Evolutionary conservation across 1,140 invertebrate genomes (phyloP), one percentile per base, ranked within the genome.

Genomic region (Dolichoris vasculosae): DNA sequence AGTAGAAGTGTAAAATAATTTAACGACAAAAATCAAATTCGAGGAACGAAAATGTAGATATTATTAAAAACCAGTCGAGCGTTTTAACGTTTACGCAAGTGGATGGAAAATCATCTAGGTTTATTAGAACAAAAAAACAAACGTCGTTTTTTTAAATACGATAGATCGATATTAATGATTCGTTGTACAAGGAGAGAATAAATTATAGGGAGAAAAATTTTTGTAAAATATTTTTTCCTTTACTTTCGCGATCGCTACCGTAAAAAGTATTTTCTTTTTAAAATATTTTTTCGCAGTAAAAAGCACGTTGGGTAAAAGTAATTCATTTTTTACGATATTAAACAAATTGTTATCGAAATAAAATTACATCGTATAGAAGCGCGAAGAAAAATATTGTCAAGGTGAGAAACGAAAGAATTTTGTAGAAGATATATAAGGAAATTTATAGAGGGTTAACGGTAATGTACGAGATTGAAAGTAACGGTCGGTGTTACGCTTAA

Each of bases 401-500:
- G 51, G 17, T 55, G 17, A 71, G 40, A 40, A 71, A 40, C 0
- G 8, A 17, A 35, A 9, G 35, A 51, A 82, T 55, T 51, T 32
- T 23, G 67, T 23, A 11, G n/a, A 46, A 23, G 51, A 48, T 51
- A 55, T 17, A 48, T 20, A 71, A 75, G 69, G 71, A 59, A 46
- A 83, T 83, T 83, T 59, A n/a, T n/a, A 51, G 38, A 23, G 13
- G 20, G 67, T 1, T 26, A 75, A 26, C 6, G 63, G 46, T 75
- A 67, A 75, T 43, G 59, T 32, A 67, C 85, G 85, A 82, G 85
- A 89, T 89, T 87, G 87, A 86, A 88, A 87, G 84, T 86, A 87
- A 87, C 75, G 48, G n/a, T 13, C 43, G 20, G 4, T n/a, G 35
- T 35, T 84, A 71, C 63, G 87, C 88, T 89, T 91, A 89, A 91